These are phyloP conservation scores for Loripinus fragilis DNA, from an alignment of 2,888 invertebrate species.

Conservation along the genomic window DNA sequence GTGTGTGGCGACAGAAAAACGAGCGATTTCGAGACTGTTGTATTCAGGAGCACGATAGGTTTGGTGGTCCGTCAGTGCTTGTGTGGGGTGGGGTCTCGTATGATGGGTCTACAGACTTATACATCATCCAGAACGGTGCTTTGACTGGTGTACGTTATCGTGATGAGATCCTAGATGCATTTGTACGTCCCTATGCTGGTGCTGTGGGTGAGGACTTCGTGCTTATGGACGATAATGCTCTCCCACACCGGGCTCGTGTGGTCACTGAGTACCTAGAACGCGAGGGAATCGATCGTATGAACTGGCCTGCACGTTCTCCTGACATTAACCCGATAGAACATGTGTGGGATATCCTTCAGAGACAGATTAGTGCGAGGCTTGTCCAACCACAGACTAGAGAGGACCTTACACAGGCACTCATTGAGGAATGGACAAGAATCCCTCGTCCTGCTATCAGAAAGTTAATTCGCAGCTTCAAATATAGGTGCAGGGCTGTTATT, in stretches of 20 bases:
- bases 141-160: constrained; percentile 38
- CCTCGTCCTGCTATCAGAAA: neutral
- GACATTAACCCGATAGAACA: constrained; percentile 37
- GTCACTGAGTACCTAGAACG: constrained; percentile 23
- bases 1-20: too few relatives aligned
- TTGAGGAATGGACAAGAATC: neutral
- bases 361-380: neutral
- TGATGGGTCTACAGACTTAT: constrained; percentile 34
- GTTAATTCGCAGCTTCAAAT: neutral
- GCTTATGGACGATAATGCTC: constrained; percentile 40
- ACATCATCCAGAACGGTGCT: constrained; percentile 34
- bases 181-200: constrained; percentile 35
- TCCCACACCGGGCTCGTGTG: constrained; percentile 32
- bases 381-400: constrained; percentile 10
- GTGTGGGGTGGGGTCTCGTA: constrained; percentile 39
- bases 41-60: too few relatives aligned
- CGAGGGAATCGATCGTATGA: constrained; percentile 19
- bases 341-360: constrained; percentile 36
- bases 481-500: constrained; percentile 33
- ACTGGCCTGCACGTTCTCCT: constrained; percentile 29
- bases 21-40: too few relatives aligned
- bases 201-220: constrained; percentile 31
- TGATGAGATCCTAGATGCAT: constrained; percentile 34
- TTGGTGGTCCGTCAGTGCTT: constrained; percentile 37
- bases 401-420: neutral